phyloP scores from a whole-genome alignment of 1,140 invertebrate genomes.

The Vanessa atalanta region DNA sequence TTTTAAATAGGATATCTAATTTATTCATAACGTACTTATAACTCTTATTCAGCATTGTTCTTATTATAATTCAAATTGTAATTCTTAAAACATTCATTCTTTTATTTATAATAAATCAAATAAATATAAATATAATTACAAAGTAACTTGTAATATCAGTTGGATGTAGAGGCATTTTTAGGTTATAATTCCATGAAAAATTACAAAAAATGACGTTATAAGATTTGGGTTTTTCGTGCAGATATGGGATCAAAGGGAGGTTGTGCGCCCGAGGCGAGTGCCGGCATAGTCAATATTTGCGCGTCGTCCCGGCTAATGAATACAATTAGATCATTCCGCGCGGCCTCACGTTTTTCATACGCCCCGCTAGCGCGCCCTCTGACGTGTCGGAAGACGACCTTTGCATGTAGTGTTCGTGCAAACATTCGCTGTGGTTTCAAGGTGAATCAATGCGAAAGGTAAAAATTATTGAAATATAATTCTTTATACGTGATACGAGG shows the following conservation, averaged over 20 bases:
- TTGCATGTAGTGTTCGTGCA: conserved; percentile 47
- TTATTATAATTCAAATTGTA: no score
- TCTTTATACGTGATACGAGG: no score
- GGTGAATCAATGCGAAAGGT: background rate
- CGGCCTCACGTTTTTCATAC: conserved; percentile 77
- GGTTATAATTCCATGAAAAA: no score
- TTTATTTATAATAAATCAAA: no score
- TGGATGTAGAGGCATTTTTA: no score
- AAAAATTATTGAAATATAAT: background rate
- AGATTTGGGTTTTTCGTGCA: conserved; percentile 23
- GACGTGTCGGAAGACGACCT: conserved; percentile 69
- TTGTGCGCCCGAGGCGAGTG: conserved; percentile 49
- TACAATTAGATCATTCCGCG: conserved; percentile 80
- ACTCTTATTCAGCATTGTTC: no score
- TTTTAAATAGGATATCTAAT: no score
- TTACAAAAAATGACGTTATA: no score
- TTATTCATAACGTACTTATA: no score
- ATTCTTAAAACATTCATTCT: no score
- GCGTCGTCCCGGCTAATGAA: conserved; percentile 75
- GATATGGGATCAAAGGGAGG: conserved; percentile 43
- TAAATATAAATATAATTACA: no score
- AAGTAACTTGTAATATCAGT: no score
- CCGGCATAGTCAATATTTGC: conserved; percentile 74
- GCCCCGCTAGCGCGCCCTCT: conserved; percentile 61
- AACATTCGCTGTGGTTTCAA: conserved; percentile 42